These are phyloP conservation scores for Coregonus ussuriensis DNA, from an alignment of 2,797 vertebrate species.

Conservation along the genomic window DNA sequence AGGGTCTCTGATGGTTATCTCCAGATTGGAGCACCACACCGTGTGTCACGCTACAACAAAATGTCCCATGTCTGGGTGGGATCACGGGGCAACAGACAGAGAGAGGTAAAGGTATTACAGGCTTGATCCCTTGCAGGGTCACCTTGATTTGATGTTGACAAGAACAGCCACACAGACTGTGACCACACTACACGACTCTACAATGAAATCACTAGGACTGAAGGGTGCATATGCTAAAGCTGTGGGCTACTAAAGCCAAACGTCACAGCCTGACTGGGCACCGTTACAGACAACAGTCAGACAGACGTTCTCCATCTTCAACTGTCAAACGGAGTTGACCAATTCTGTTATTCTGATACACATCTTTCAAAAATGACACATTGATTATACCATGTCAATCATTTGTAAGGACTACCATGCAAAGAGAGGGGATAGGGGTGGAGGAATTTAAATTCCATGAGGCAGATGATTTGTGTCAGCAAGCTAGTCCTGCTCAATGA, in stretches of 20 bases:
- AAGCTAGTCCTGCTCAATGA: not conserved
- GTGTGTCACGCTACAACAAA: not conserved
- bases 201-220: slow-evolving; percentile 24
- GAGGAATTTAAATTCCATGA: not conserved
- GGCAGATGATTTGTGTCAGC: too few species aligned
- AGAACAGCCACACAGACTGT: slow-evolving; percentile 22
- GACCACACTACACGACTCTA: slow-evolving; percentile 14
- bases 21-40: not conserved
- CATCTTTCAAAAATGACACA: slow-evolving; percentile 46
- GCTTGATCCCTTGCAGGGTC: not conserved
- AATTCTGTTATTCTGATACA: slow-evolving; percentile 30
- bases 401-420: slow-evolving; percentile 24
- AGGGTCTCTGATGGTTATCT: slow-evolving; percentile 20
- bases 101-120: slow-evolving; percentile 11
- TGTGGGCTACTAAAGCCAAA: slow-evolving; percentile 8
- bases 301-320: not conserved
- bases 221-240: slow-evolving; percentile 24
- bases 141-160: slow-evolving; percentile 26
- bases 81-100: not conserved
- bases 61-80: not conserved
- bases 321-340: slow-evolving; percentile 28
- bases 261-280: slow-evolving; percentile 34
- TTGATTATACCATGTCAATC: slow-evolving; percentile 44
- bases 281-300: not conserved
- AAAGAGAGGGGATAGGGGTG: not conserved